phyloP scores from a whole-genome alignment of 2,888 invertebrate species.

The Noctuana brunneofusca region DNA sequence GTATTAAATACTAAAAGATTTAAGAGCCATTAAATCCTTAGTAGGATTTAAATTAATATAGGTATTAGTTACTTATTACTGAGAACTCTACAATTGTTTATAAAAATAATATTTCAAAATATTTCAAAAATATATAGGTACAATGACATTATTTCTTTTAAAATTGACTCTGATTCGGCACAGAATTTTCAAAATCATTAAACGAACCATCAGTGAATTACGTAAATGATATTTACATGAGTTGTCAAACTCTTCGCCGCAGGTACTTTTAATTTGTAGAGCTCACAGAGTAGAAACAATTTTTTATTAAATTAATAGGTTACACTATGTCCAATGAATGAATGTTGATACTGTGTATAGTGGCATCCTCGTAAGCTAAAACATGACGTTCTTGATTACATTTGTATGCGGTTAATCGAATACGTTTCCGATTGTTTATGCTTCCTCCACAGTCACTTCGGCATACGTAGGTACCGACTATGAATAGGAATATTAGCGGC shows the following conservation, averaged over 20 bases:
- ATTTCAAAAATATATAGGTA: too few species aligned
- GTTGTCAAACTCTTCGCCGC: too few species aligned
- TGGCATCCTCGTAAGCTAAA: constrained; percentile 21
- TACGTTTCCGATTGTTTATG: constrained; percentile 44
- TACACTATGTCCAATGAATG: constrained; percentile 11
- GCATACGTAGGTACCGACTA: constrained; percentile 8
- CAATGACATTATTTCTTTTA: too few species aligned
- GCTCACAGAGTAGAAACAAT: neutral
- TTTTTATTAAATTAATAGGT: neutral
- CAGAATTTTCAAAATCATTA: too few species aligned
- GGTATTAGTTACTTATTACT: too few species aligned
- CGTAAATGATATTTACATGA: too few species aligned
- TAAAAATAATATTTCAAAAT: too few species aligned
- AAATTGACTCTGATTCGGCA: too few species aligned
- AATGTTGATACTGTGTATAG: constrained; percentile 13
- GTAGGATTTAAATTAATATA: neutral
- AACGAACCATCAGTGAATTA: too few species aligned
- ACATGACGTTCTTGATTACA: constrained; percentile 39
- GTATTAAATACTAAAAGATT: too few species aligned
- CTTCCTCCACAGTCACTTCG: constrained; percentile 36
- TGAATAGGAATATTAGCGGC: constrained; percentile 16
- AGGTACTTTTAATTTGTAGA: neutral
- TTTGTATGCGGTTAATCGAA: constrained; percentile 44
- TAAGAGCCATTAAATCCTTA: too few species aligned
- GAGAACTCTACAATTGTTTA: too few species aligned